These are phyloP conservation scores for Hemiscyllium ocellatum DNA, from an alignment of 2,113 vertebrate species.

Conservation along the genomic window DNA sequence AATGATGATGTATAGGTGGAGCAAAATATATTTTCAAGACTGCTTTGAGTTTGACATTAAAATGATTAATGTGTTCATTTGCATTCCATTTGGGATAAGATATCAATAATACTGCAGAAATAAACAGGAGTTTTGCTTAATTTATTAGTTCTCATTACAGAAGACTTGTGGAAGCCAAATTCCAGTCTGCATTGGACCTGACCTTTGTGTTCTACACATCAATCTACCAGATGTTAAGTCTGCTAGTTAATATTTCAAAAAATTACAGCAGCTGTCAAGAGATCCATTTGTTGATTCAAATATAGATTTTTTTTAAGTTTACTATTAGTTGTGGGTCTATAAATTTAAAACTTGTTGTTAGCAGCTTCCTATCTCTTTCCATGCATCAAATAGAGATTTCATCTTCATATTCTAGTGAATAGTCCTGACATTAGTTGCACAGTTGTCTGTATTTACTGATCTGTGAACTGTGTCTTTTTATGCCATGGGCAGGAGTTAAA, in stretches of 20 bases:
- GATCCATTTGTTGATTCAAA: slow-evolving; percentile 59
- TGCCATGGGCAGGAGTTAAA: not conserved
- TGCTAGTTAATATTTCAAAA: slow-evolving; percentile 63
- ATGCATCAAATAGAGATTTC: not conserved
- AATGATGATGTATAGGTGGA: slow-evolving; percentile 60
- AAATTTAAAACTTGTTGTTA: slow-evolving; percentile 40
- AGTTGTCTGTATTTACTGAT: not conserved
- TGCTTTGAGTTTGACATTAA: slow-evolving; percentile 53
- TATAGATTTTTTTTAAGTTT: slow-evolving; percentile 58
- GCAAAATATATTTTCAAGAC: slow-evolving; percentile 54
- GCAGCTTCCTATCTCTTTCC: not conserved
- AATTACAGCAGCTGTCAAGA: slow-evolving; percentile 54
- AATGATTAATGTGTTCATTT: slow-evolving; percentile 63
- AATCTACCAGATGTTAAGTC: slow-evolving; percentile 56
- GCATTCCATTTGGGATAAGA: slow-evolving; percentile 53
- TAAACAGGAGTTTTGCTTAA: slow-evolving; percentile 67
- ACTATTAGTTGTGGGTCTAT: slow-evolving; percentile 55
- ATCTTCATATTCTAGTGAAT: not conserved
- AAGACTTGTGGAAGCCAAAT: slow-evolving; percentile 56
- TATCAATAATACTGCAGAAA: slow-evolving; percentile 67
- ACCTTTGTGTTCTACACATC: slow-evolving; percentile 61
- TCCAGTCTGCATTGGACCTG: slow-evolving; percentile 54
- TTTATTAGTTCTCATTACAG: slow-evolving; percentile 71
- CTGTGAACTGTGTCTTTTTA: not conserved
- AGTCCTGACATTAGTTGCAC: not conserved